Percentiles rank a stretch among this genome's conserved stretches.
Conservation (phyloP, 92 coral and sea anemone species). For the Muricea muricata region DNA sequence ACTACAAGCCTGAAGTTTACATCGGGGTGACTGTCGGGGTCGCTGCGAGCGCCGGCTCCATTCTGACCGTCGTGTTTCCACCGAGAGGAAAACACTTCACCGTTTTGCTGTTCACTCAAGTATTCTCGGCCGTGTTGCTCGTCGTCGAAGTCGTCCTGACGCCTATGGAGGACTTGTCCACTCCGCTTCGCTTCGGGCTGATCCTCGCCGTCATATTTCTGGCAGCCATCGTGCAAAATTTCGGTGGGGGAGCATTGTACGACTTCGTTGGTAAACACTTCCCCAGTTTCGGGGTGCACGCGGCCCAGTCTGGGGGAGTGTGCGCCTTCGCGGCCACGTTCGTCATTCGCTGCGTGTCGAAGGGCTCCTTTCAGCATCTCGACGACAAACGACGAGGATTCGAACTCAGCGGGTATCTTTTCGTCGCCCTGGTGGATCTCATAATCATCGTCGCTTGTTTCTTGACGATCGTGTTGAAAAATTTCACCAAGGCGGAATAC, state of each 20-base stretch:
- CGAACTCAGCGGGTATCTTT: constrained; percentile 83
- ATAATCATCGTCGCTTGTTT: constrained; percentile 78
- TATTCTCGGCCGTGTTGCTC: constrained; percentile 70
- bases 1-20: constrained; percentile 88
- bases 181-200: constrained; percentile 73
- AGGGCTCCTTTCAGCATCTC: constrained; percentile 83
- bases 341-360: constrained; percentile 84
- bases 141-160: constrained; percentile 74
- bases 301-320: constrained; percentile 92
- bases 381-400: constrained; percentile 69
- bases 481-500: constrained; percentile 18
- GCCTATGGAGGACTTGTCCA: constrained; percentile 59
- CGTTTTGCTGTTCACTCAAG: constrained; percentile 67
- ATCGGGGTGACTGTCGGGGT: constrained; percentile 81
- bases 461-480: constrained; percentile 45
- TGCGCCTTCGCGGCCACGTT: constrained; percentile 88
- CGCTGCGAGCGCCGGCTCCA: constrained; percentile 80
- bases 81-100: constrained; percentile 64
- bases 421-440: constrained; percentile 76
- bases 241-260: constrained; percentile 88
- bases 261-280: constrained; percentile 78
- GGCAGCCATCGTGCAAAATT: constrained; percentile 83
- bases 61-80: constrained; percentile 73
- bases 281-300: constrained; percentile 82
- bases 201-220: constrained; percentile 69